These are phyloP conservation scores for Salticus scenicus DNA, from an alignment of 2,888 invertebrate genomes.

Conservation along the genomic window DNA sequence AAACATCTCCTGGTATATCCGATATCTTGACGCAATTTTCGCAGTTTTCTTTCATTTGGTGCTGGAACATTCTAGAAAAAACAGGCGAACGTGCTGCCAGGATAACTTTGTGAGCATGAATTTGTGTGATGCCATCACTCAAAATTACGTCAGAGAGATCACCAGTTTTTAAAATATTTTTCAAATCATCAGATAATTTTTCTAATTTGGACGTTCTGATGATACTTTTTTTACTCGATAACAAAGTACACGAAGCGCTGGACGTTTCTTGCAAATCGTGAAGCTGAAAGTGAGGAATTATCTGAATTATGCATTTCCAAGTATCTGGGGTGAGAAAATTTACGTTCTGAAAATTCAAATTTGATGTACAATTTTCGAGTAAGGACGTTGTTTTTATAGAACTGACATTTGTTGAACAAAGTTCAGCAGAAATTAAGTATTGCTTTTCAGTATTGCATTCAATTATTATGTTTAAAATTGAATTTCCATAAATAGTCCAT, in stretches of 20 bases:
- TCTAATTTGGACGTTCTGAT: background rate
- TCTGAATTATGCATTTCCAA: background rate
- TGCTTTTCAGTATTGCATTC: background rate
- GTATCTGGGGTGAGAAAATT: background rate
- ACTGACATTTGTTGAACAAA: background rate
- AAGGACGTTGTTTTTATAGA: background rate
- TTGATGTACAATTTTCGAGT: background rate
- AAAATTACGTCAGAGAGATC: background rate
- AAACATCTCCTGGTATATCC: background rate
- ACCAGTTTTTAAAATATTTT: background rate
- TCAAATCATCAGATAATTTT: background rate
- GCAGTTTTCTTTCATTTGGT: background rate
- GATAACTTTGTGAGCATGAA: background rate
- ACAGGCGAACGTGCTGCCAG: background rate
- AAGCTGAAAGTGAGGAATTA: background rate
- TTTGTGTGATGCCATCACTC: too few relatives aligned
- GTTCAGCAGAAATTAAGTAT: background rate
- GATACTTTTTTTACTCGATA: background rate
- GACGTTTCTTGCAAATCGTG: background rate
- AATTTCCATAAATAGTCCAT: slow-evolving; percentile 9
- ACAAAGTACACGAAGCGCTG: background rate
- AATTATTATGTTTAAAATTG: background rate
- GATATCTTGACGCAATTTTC: background rate
- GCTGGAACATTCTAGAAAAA: slow-evolving; percentile 4
- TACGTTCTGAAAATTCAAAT: background rate